A percentile compares a stretch with the other conserved stretches of the same genome.
phyloP scores from a whole-genome alignment of 1,140 invertebrate genomes.

The Temnothorax curvispinosus region DNA sequence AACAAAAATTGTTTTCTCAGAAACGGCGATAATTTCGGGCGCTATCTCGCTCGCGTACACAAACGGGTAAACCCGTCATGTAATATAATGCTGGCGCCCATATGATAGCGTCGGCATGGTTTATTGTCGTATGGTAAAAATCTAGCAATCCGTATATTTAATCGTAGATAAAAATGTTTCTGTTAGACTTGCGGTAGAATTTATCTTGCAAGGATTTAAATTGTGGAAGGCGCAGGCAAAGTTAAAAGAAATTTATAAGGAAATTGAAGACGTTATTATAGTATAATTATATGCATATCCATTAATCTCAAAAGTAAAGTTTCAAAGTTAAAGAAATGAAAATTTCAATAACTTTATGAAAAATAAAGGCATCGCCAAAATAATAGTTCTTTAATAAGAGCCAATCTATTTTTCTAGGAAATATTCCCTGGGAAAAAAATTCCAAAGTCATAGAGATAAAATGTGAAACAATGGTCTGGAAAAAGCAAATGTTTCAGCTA shows the following conservation, averaged over 20 bases:
- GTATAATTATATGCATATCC: neutral
- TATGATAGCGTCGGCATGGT: conserved; percentile 32
- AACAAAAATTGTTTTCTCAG: conserved; percentile 66
- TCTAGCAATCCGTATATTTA: conserved; percentile 17
- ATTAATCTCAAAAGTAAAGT: neutral
- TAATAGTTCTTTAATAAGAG: neutral
- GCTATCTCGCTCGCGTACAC: conserved; percentile 11
- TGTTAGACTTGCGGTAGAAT: neutral
- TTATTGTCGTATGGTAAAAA: conserved; percentile 2
- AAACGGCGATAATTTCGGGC: conserved; percentile 43
- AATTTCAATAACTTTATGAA: neutral
- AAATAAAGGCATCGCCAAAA: neutral
- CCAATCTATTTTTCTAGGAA: neutral
- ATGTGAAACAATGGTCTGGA: neutral
- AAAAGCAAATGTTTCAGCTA: neutral
- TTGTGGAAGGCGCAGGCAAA: neutral
- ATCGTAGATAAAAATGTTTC: neutral
- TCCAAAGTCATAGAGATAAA: neutral
- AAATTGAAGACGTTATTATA: neutral
- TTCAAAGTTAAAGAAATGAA: neutral
- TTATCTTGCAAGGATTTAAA: neutral
- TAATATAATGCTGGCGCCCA: conserved; percentile 61
- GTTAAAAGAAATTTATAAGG: neutral
- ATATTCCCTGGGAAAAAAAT: neutral
- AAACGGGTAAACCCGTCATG: neutral